Base-by-base conservation (phyloP, 2,797 vertebrate genomes). In the Dallia pectoralis region DNA sequence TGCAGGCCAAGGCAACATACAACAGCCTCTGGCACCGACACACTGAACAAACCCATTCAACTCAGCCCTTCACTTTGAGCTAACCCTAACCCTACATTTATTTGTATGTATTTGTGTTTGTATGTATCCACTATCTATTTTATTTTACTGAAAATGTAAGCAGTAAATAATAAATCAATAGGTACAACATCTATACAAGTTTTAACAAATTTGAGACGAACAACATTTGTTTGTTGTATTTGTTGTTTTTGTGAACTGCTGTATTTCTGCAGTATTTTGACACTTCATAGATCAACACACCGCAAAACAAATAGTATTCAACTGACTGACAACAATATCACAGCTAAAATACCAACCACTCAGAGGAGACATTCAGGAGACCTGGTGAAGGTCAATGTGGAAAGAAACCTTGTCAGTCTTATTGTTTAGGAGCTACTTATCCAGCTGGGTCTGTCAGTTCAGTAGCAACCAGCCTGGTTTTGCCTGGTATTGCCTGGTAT, bases 1-100 rank as follows among this genome's bases (percentile, higher is more conserved):
- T 93, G 86, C 85, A 86, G 93, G 83, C 49, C 14, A 40, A 71
- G 75, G 33, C 0, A 7, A 8, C 19, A 36, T 47, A 80, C 44
- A 40, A n/a, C 74, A 76, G 44, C n/a, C 4, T 14, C 49, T 12
- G 63, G 65, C 61, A 30, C 27, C 7, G 53, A 59, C 19, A n/a
- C n/a, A 19, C 56, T 59, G 56, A 22, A 59, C 12, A 59, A 22
- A 22, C 8, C 12, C n/a, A 8, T 56, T 8, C 51, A 22, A 56
- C 51, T 18, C 61, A 15, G n/a, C 61, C 61, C 15, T 62, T 30
- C 15, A 62, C 51, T 53, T 30, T 62, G 27, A 27, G 29, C 27
- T n/a, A n/a, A 29, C 29, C 29, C 27, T 14, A 30, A 29, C 2
- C 59, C 53, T 56, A 56, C 2, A n/a, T 56, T n/a, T 22, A 19